These are phyloP conservation scores for Atractosteus spatula DNA, from an alignment of 2,113 vertebrate species.

Conservation along the genomic window DNA sequence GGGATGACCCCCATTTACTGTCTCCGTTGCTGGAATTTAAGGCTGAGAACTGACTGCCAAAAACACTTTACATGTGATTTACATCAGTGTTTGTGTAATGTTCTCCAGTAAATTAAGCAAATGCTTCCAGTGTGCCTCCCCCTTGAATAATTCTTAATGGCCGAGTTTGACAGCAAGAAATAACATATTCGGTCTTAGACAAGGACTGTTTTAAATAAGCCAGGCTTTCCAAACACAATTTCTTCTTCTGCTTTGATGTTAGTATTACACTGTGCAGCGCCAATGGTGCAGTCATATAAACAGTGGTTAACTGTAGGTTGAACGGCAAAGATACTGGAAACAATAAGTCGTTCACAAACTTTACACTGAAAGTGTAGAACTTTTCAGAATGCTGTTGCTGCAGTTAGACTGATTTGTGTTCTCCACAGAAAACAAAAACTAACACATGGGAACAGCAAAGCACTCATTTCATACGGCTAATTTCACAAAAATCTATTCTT, in stretches of 20 bases:
- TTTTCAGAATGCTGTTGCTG: background rate
- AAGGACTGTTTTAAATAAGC: slow-evolving; percentile 5
- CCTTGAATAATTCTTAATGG: background rate
- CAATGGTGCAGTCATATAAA: slow-evolving; percentile 8
- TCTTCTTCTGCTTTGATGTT: slow-evolving; percentile 20
- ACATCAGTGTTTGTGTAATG: slow-evolving; percentile 16
- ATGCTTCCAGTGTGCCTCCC: background rate
- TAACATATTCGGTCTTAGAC: background rate
- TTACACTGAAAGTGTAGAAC: background rate
- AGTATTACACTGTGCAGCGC: slow-evolving; percentile 18
- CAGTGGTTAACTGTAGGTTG: slow-evolving; percentile 6
- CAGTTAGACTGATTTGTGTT: background rate
- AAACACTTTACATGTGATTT: slow-evolving; percentile 19
- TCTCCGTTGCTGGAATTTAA: slow-evolving; percentile 21
- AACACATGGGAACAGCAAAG: slow-evolving; percentile 44
- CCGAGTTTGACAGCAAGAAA: background rate
- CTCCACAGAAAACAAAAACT: slow-evolving; percentile 1
- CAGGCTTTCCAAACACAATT: slow-evolving; percentile 8
- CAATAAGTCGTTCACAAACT: background rate
- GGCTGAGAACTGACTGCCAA: slow-evolving; percentile 7
- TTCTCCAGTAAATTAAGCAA: slow-evolving; percentile 3
- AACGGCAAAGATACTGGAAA: slow-evolving; percentile 8
- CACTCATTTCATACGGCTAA: slow-evolving; percentile 49
- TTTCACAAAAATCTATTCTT: slow-evolving; percentile 51
- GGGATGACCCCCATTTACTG: slow-evolving; percentile 16